A percentile compares a stretch with the other conserved stretches of the same genome.
Conservation (phyloP, 2,888 invertebrate genomes). For the Callyntrura guangdongensis region DNA sequence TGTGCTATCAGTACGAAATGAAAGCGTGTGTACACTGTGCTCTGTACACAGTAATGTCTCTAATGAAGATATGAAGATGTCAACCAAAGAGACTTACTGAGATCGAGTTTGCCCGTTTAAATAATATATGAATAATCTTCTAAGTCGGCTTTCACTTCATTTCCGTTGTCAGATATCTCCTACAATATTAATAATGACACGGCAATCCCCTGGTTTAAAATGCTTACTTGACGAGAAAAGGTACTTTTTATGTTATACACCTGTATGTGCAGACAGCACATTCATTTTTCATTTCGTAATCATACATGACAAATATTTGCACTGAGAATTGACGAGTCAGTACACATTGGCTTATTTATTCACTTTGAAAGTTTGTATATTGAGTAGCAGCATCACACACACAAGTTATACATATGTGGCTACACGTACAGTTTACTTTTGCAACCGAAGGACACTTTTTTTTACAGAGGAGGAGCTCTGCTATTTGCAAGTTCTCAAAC, state of each 20-base stretch:
- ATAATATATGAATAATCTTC: slow-evolving; percentile 17
- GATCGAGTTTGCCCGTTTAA: no score
- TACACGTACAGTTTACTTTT: no score
- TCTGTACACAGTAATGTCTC: background rate
- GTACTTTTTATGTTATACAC: no score
- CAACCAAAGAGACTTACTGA: background rate
- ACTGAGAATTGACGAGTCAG: background rate
- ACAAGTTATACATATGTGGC: background rate
- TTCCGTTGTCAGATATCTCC: slow-evolving; percentile 55
- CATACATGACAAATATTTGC: slow-evolving; percentile 10
- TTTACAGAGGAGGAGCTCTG: no score
- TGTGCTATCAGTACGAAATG: no score
- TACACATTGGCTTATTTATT: background rate
- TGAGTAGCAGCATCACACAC: background rate
- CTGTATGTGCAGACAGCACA: no score
- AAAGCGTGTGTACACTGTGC: background rate
- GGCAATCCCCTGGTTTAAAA: no score
- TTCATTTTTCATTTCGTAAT: background rate
- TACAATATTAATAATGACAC: slow-evolving; percentile 63
- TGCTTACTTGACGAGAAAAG: no score
- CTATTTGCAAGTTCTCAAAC: no score
- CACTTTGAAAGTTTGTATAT: slow-evolving; percentile 9
- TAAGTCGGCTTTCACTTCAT: background rate
- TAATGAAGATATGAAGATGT: slow-evolving; percentile 3
- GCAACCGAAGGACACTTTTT: no score